phyloP scores from a whole-genome alignment of 2,797 vertebrate genomes.

The Pipistrellus kuhlii region DNA sequence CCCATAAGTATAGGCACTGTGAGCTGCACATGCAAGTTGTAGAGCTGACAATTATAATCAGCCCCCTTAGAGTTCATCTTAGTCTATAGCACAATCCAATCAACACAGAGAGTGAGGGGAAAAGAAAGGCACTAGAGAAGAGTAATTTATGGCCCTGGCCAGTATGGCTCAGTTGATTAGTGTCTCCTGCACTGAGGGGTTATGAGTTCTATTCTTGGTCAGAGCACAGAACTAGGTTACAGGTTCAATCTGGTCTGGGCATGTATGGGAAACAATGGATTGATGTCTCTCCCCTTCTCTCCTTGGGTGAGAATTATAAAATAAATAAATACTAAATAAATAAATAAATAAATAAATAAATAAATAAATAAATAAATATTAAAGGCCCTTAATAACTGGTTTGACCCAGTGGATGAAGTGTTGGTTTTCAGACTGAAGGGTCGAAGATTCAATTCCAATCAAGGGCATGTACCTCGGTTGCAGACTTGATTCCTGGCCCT shows the following conservation, averaged over 20 bases:
- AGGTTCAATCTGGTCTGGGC: neutral
- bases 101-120: neutral
- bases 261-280: neutral
- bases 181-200: neutral
- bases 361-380: too few relatives aligned
- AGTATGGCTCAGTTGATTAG: neutral
- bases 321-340: neutral
- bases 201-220: neutral
- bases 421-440: too few relatives aligned
- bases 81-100: neutral
- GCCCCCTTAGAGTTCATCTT: neutral
- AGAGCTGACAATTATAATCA: neutral
- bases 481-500: too few relatives aligned
- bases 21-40: neutral
- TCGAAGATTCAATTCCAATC: too few relatives aligned
- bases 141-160: neutral
- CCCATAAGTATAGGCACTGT: neutral
- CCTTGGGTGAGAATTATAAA: neutral
- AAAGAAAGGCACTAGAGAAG: neutral
- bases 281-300: neutral
- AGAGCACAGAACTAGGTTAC: neutral
- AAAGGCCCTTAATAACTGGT: too few relatives aligned
- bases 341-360: neutral
- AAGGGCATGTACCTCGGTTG: too few relatives aligned
- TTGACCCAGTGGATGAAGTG: too few relatives aligned